Evolutionary conservation across 2,797 vertebrate species (phyloP), one percentile per base, ranked within the genome.

Genomic region (Acanthornis magna): DNA sequence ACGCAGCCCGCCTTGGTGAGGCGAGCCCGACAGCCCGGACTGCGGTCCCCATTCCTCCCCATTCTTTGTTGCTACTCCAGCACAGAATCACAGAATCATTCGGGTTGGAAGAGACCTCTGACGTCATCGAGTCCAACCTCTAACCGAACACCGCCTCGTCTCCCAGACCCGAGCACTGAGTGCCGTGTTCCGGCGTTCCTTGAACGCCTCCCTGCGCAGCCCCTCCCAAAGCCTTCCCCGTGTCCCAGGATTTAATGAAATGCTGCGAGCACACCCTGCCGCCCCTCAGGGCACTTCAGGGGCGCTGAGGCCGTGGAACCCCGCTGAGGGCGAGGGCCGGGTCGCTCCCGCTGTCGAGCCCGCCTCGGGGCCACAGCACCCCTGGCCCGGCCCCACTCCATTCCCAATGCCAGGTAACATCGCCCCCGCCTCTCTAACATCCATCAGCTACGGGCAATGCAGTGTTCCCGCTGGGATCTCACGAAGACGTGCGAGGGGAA

Each of bases 371-470:
- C 16, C 53, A 14, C 43, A n/a, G 51, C 43, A 18, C 2, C 32
- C 47, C 34, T 30, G 11, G 42, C 16, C 13, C 57, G 10, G 65
- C 30, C 22, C 8, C 30, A 1, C 71, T 8, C 12, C 72, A 2
- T 18, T 26, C 13, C 26, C 50, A 9, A 1, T 4, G 54, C 26
- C 10, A 19, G 36, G 21, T 9, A 25, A 27, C 11, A 38, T 38
- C 38, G 38, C 6, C 7, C 0, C 20, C 2, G 6, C 25, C 55
- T 34, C 57, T 20, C 34, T 7, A 6, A 5, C 4, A 8, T 13
- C 43, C 48, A 1, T 6, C 9, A 27, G n/a, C 77, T 14, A 7
- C 30, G 32, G 36, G 16, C 27, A 17, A 5, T 0, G 21, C 0
- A 0, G 5, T 4, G 47, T 1, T 60, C 29, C 42, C 17, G 32